phyloP scores from a whole-genome alignment of 2,113 vertebrate genomes.

The Semnornis frantzii region DNA sequence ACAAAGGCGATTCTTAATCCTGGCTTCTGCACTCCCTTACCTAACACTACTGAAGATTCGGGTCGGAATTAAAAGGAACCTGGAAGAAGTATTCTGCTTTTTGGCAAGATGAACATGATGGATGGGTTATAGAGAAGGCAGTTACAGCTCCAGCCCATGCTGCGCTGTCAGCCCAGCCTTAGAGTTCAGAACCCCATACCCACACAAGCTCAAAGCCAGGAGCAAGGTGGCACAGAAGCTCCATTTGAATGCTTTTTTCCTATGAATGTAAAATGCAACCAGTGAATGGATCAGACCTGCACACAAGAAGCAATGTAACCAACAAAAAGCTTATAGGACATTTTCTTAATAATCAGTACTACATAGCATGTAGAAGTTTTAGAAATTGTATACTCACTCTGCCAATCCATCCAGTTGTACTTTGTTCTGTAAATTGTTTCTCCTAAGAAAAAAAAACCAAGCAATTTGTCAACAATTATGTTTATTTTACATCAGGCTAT shows the following conservation, averaged over 20 bases:
- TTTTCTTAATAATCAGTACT: background rate
- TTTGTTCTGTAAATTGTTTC: constrained; percentile 76
- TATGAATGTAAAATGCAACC: background rate
- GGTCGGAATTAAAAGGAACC: background rate
- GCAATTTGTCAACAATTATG: constrained; percentile 4
- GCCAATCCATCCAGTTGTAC: constrained; percentile 92
- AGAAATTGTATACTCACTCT: constrained; percentile 83
- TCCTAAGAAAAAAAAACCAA: constrained; percentile 55
- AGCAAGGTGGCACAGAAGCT: rapidly evolving
- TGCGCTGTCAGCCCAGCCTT: background rate
- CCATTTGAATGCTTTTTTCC: background rate
- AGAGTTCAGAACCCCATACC: background rate
- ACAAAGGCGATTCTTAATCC: background rate
- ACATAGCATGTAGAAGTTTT: background rate
- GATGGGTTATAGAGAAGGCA: background rate
- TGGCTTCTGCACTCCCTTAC: background rate
- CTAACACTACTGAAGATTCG: background rate
- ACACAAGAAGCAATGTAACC: background rate
- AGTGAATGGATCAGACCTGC: background rate
- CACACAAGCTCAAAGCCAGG: background rate
- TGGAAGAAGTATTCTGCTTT: background rate
- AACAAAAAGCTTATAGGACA: background rate
- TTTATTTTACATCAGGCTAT: background rate
- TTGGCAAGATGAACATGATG: background rate
- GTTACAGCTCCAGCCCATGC: background rate